Evolutionary conservation across 2,888 invertebrate species (phyloP).

Genomic region (Athrips mouffetella): DNA sequence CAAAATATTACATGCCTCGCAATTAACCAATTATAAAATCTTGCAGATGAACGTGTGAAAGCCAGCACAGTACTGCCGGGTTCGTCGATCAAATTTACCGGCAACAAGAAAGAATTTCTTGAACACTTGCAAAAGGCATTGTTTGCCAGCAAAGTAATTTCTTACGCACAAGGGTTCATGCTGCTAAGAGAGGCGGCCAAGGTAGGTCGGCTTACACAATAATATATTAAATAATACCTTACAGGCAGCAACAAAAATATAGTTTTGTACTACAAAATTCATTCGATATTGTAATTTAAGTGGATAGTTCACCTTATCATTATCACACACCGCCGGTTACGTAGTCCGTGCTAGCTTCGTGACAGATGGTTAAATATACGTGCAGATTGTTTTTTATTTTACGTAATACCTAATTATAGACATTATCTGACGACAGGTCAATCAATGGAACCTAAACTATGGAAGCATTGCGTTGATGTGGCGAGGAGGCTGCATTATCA

Average conservation of each 20-base stretch:
- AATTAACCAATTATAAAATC: not conserved
- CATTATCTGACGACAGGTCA: constrained; percentile 49
- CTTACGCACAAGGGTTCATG: constrained; percentile 99
- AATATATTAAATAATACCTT: no score
- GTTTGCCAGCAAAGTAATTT: constrained; percentile 98
- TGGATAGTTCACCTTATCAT: no score
- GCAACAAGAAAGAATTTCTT: constrained; percentile 88
- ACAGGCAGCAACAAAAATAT: no score
- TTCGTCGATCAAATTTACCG: constrained; percentile 80
- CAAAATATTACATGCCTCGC: constrained; percentile 8
- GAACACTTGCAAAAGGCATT: constrained; percentile 92
- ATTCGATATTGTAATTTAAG: no score
- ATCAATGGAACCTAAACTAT: constrained; percentile 97
- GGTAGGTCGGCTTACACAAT: constrained; percentile 54
- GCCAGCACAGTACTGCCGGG: constrained; percentile 89
- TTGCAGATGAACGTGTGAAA: constrained; percentile 84
- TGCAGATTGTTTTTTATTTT: no score
- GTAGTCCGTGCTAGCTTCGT: no score
- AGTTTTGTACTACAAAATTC: no score
- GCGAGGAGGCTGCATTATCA: constrained; percentile 99
- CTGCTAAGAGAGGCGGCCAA: constrained; percentile 94
- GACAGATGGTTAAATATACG: no score
- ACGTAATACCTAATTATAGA: not conserved
- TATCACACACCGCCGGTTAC: no score
- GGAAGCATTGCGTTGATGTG: constrained; percentile 99